phyloP scores from a whole-genome alignment of 2,888 invertebrate species.

The Plebejus anna region DNA sequence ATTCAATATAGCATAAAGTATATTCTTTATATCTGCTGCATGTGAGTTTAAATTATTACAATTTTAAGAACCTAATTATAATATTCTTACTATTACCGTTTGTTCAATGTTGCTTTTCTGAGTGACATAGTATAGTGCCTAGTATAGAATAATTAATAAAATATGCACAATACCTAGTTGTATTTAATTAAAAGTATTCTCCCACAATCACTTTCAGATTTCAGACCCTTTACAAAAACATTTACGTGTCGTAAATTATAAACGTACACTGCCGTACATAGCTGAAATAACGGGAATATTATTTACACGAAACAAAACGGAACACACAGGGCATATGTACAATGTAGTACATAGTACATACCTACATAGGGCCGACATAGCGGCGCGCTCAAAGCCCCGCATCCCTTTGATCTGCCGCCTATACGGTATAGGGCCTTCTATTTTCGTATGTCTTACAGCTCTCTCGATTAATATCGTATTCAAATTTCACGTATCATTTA shows the following conservation, averaged over 20 bases:
- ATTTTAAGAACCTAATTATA: no score
- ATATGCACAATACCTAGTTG: background rate
- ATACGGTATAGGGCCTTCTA: slow-evolving; percentile 57
- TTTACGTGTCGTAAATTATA: slow-evolving; percentile 2
- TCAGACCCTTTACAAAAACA: background rate
- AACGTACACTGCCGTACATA: background rate
- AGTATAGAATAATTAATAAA: no score
- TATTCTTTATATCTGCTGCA: no score
- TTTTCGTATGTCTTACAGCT: slow-evolving; percentile 58
- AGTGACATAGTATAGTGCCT: no score
- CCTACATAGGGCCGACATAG: slow-evolving; percentile 39
- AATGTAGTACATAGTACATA: slow-evolving; percentile 32
- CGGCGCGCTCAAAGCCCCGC: slow-evolving; percentile 58
- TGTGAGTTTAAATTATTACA: no score
- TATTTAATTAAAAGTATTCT: background rate
- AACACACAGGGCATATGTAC: slow-evolving; percentile 27
- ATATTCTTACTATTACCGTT: no score
- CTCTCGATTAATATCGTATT: slow-evolving; percentile 35
- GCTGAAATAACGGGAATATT: slow-evolving; percentile 8
- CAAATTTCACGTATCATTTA: slow-evolving; percentile 17
- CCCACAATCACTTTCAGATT: background rate
- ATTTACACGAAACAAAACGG: slow-evolving; percentile 24
- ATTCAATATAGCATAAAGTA: no score
- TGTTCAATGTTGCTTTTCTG: no score
- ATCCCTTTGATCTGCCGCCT: slow-evolving; percentile 62